A percentile compares a stretch with the other conserved stretches of the same genome.
These are phyloP conservation scores for Malacosoma neustria DNA, from an alignment of 2,888 invertebrate genomes.

Conservation along the genomic window DNA sequence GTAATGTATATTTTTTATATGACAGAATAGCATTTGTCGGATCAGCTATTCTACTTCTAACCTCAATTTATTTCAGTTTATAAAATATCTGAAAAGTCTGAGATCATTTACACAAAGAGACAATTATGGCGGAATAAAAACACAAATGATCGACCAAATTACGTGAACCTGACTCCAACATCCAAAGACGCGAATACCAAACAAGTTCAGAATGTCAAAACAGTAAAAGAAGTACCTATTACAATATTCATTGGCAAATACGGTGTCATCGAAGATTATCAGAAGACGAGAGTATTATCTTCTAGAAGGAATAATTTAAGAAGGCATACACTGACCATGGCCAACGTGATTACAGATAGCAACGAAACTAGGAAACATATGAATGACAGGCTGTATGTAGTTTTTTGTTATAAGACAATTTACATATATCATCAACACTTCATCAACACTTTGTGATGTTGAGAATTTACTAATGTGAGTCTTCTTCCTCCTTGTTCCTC, in stretches of 20 bases:
- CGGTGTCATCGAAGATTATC: slow-evolving; percentile 39
- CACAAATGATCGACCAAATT: too few relatives aligned
- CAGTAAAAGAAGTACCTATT: too few relatives aligned
- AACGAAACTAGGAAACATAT: slow-evolving; percentile 51
- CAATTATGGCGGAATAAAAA: slow-evolving; percentile 27
- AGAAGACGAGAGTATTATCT: slow-evolving; percentile 31
- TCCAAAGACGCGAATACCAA: too few relatives aligned
- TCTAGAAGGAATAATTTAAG: slow-evolving; percentile 38
- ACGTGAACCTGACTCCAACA: too few relatives aligned
- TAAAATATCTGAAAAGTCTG: slow-evolving; percentile 36
- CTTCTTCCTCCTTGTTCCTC: too few relatives aligned
- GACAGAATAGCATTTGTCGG: too few relatives aligned
- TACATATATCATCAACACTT: too few relatives aligned
- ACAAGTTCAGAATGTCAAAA: too few relatives aligned
- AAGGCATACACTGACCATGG: slow-evolving; percentile 40
- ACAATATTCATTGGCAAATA: slow-evolving; percentile 16
- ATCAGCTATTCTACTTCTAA: too few relatives aligned
- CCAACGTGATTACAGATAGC: slow-evolving; percentile 51
- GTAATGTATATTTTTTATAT: neutral
- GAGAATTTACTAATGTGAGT: too few relatives aligned
- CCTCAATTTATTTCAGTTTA: slow-evolving; percentile 41
- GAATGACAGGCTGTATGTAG: slow-evolving; percentile 56
- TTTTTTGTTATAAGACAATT: too few relatives aligned
- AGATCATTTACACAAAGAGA: slow-evolving; percentile 36
- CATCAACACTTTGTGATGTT: too few relatives aligned